Evolutionary conservation across 92 coral and sea anemone species (phyloP), one percentile per base, ranked within the genome.

Genomic region (Epizoanthus stellaris): DNA sequence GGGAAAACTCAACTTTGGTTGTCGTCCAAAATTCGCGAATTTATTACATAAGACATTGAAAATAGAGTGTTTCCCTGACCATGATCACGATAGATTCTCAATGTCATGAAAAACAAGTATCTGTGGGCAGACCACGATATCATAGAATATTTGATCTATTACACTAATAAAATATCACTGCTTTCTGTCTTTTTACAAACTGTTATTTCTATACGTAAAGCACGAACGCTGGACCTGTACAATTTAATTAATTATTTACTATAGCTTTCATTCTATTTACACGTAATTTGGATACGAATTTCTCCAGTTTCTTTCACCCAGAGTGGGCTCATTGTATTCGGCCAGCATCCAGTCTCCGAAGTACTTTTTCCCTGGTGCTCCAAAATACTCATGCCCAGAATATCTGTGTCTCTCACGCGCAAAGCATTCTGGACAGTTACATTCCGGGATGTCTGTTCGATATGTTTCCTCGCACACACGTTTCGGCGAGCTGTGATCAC

Each of bases 271-370:
- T 66, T 38, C 12, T 82, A 34, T 82, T 68, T 82, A 79, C 72
- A 79, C 83, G 49, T 79, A 79, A 62, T 70, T 62, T 45, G 83
- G 83, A 79, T 63, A 62, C 5, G 83, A 79, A 23, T 79, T 45
- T 79, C 83, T 79, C 83, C 83, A 79, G 56, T 43, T 64, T 64
- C 36, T 63, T 15, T 79, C 83, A 42, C 25, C 60, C 6, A 59
- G 1, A 63, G 12, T 11, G 4, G 73, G 45, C 73, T 68, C 73
- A 14, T 79, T 13, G 14, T 63, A 59, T 6, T 63, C 83, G 25
- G 23, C 57, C 20, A 89, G 70, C 98, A 94, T 92, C 98, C 98
- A 92, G 77, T 92, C 98, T 19, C 98, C 98, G 85, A 81, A 92
- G 80, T 94, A 94, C 73, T 94, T 92, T 75, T 94, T 94, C 68